Percentiles rank a stretch among this genome's conserved stretches.
Conservation (phyloP, 2,113 vertebrate species). For the Spizaetus ornatus region DNA sequence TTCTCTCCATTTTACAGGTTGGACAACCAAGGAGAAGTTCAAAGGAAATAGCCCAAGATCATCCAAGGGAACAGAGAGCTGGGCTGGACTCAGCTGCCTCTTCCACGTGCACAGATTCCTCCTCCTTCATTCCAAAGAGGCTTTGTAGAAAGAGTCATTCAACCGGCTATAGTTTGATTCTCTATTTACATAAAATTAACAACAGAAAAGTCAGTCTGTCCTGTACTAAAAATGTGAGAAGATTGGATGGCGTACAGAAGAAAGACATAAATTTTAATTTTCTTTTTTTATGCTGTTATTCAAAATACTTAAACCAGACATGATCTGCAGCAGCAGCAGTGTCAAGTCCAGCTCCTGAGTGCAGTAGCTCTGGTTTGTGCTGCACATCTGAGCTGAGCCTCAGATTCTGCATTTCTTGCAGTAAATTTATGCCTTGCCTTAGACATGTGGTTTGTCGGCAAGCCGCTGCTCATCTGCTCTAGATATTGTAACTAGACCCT, state of each 20-base stretch:
- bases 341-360: background rate
- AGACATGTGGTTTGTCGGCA: background rate
- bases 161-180: background rate
- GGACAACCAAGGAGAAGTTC: background rate
- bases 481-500: background rate
- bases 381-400: background rate
- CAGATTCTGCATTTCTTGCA: background rate
- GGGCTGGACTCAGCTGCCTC: background rate
- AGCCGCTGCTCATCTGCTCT: background rate
- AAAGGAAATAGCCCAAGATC: background rate
- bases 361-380: background rate
- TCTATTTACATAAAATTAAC: background rate
- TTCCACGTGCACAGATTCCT: background rate
- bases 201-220: background rate
- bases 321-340: background rate
- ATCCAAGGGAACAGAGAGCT: background rate
- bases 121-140: background rate
- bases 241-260: background rate
- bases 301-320: background rate
- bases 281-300: background rate
- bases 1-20: background rate
- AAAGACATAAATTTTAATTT: background rate
- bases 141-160: background rate
- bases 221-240: background rate
- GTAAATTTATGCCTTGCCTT: background rate